Conservation (phyloP, 2,797 vertebrate species). For the Dicrostonyx torquatus region DNA sequence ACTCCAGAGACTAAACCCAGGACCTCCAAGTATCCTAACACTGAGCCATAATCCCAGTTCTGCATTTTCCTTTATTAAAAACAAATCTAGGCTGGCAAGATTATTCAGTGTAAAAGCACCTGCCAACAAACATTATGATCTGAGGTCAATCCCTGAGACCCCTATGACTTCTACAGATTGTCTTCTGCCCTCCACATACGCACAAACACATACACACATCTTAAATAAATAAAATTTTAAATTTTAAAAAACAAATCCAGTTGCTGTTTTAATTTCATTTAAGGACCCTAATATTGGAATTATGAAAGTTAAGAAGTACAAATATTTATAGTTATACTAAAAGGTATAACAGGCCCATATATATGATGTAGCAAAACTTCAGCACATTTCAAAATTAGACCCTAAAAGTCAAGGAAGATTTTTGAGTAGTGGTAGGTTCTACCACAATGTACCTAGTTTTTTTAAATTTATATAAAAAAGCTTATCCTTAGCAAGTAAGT, state of each 20-base stretch:
- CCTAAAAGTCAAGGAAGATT: conserved; percentile 24
- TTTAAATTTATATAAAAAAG: conserved; percentile 20
- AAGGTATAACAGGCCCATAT: not conserved
- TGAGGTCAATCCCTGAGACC: not conserved
- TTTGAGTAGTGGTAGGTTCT: not conserved
- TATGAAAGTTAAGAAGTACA: not conserved
- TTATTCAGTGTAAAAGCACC: not conserved
- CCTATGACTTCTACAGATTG: not conserved
- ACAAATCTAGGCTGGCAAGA: not conserved
- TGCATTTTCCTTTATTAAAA: conserved; percentile 45
- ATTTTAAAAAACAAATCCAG: not conserved
- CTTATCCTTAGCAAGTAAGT: conserved; percentile 5
- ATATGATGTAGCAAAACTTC: conserved; percentile 2
- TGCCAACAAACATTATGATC: not conserved
- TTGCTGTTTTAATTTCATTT: not conserved
- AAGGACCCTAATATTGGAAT: conserved; percentile 7
- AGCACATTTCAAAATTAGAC: conserved; percentile 29
- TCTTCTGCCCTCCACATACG: not conserved
- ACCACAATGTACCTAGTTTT: not conserved
- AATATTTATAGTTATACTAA: conserved; percentile 31
- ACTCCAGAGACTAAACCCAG: not conserved
- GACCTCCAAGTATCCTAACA: not conserved
- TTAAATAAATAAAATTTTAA: not conserved
- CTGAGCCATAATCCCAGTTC: not conserved
- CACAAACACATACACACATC: not conserved